Evolutionary conservation across 2,888 invertebrate species (phyloP), one percentile per base, ranked within the genome.

Genomic region (Ochropacha duplaris): DNA sequence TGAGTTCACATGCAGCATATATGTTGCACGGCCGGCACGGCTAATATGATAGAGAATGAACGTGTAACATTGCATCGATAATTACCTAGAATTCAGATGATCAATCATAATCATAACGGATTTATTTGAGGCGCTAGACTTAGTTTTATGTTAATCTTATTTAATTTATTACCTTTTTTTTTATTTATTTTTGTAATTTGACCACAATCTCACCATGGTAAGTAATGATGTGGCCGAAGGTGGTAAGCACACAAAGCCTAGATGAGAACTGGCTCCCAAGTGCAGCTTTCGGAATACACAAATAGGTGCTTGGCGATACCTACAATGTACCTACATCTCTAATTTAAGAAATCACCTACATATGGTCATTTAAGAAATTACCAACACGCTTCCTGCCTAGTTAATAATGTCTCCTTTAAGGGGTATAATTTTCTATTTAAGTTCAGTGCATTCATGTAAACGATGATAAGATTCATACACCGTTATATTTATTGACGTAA

Each of bases 1-100:
- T 57, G 62, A 57, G 58, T 58, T 63, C 39, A 56, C 22, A 60
- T 55, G 52, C 60, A 39, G 50, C 26, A 44, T 31, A 31, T 12
- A 31, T 19, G 44, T 44, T 19, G 16, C 28, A 6, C 16, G 16
- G 28, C n/a, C 16, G 28, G 50, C 26, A 50, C 14, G 26, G 8
- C n/a, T n/a, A 9, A 22, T 12, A 22, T 24, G 12, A 22, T n/a
- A 24, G 1, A 24, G n/a, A 50, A 50, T 50, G 22, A 50, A 9
- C 19, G 9, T 44, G 44, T 19, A 9, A 44, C 14, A 44, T 44
- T 44, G 19, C 19, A 9, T 6, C 44, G 44, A 44, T 19, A 14
- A 44, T 19, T 44, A 6, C 8, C 9, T 14, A 19, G 44, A 44
- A 44, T 44, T 31, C 12, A 31, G 12, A 16, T 39, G 39, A 39